Base-by-base conservation (phyloP, 92 coral and sea anemone genomes). In the Umimayanthus kanabou region DNA sequence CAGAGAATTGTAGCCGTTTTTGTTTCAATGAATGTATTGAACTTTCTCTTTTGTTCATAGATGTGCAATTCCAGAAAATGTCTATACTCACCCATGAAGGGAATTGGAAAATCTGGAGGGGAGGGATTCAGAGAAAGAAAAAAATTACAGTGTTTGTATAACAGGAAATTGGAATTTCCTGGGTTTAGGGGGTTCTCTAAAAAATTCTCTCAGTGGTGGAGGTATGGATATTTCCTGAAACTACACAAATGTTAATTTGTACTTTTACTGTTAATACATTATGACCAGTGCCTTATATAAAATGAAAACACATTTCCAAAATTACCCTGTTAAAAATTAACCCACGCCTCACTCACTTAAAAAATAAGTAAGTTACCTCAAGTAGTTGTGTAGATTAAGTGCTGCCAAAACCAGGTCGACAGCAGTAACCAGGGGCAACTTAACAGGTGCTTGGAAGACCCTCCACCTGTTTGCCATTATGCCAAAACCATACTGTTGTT, bases 401-500 rank as follows among this genome's bases (percentile, higher is more conserved):
- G 92, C 88, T 75, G 80, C 88, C 90, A 89, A 29, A 30, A 82
- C 80, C 80, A 89, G 26, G 89, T 49, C 33, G 9, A 86, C 39
- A n/a, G 87, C 86, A 9, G 86, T 92, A 14, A 84, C 85, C 29
- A 91, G 92, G 79, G 85, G 89, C 0, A 92, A 80, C 72, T 86
- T 82, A 65, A 92, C 87, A 16, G 92, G 94, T 13, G 91, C 79
- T 43, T 85, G 73, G 49, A 90, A 88, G 37, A 90, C 91, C 81
- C 91, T 88, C 91, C 90, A 85, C 77, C 86, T 72, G 75, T 73
- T 92, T 40, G 79, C 90, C 47, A 89, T 45, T 50, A 92, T 90
- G 23, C 93, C 95, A 72, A 90, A 88, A 26, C 88, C 87, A 86
- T 93, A 79, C 91, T 81, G 73, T 93, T 91, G 87, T 91, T 93